Base-by-base conservation (phyloP, 2,888 invertebrate genomes). In the Steinernema scapterisci region DNA sequence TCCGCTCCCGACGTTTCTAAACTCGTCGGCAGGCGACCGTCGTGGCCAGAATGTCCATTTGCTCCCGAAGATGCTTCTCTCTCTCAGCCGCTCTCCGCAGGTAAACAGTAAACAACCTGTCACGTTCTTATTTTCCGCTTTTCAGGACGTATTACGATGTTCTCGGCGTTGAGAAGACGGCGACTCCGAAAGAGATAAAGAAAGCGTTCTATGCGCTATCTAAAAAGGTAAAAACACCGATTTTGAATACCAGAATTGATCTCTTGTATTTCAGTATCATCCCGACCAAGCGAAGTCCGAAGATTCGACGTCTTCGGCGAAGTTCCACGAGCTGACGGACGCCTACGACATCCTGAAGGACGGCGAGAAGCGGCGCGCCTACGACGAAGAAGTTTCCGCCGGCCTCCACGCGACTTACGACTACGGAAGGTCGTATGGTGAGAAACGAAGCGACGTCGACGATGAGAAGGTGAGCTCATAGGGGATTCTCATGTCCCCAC, bases 191-290 rank as follows among this genome's bases (percentile, higher is more conserved):
- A 5, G 78, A 82, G 44, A 82, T 82, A 38, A 82, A 82, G 73
- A 73, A 73, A 44, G 82, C 82, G 7, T 82, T 79, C 71, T 78
- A 77, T 71, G 74, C 73, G n/a, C 77, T 82, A 13, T 83, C 82
- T 6, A 82, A 82, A 56, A 81, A 76, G 76, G 81, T 82, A 25
- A 23, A 19, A n/a, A 13, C 9, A 7, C 21, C 7, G 13, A 48
- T n/a, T 48, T 19, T 13, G 16, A 16, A 48, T 2, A 48, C 48
- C 16, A 6, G 9, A 38, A 38, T 38, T 38, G 38, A 38, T 16
- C 13, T 48, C 13, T 48, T 16, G n/a, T n/a, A n/a, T 48, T 48
- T 3, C 13, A 48, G 48, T 48, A 48, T 19, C 48, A 48, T 48
- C 48, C 48, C 16, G 48, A 48, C 13, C n/a, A n/a, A n/a, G 19